phyloP scores from a whole-genome alignment of 2,888 invertebrate genomes.

The Habroteleia sp. region DNA sequence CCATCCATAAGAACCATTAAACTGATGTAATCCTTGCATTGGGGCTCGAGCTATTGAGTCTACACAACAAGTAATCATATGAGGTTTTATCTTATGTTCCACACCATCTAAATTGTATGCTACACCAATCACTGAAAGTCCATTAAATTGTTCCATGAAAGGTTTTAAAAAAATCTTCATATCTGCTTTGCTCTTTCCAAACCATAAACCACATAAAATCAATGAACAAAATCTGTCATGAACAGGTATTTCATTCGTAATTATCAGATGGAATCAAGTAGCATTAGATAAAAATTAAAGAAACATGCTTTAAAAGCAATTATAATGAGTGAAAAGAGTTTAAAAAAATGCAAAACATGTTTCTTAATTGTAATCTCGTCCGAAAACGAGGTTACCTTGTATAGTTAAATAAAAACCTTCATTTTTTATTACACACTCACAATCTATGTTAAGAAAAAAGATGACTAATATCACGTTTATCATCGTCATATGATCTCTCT shows the following conservation, averaged over 20 bases:
- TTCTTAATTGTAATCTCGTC: too few species aligned
- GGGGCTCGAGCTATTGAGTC: conserved; percentile 18
- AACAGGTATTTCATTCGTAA: conserved; percentile 48
- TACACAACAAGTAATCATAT: conserved; percentile 16
- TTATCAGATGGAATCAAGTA: too few species aligned
- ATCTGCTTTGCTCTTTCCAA: conserved; percentile 7
- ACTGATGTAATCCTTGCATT: conserved; percentile 13
- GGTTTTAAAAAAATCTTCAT: conserved; percentile 26
- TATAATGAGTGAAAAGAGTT: too few species aligned
- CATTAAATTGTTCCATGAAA: conserved; percentile 41
- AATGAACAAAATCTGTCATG: conserved; percentile 8
- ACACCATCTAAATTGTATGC: conserved; percentile 23
- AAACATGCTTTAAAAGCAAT: too few species aligned
- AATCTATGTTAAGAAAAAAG: too few species aligned
- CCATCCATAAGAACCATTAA: conserved; percentile 18
- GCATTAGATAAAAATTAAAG: too few species aligned
- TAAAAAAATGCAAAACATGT: too few species aligned
- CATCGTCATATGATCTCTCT: too few species aligned
- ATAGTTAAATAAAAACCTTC: too few species aligned
- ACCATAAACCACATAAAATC: conserved; percentile 19
- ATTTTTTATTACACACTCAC: too few species aligned
- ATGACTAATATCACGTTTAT: too few species aligned
- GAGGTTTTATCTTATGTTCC: conserved; percentile 19
- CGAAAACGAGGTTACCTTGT: too few species aligned
- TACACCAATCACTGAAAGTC: conserved; percentile 22